Evolutionary conservation across 2,888 invertebrate genomes (phyloP), one percentile per base, ranked within the genome.

Genomic region (Caenorhabditis sp.): DNA sequence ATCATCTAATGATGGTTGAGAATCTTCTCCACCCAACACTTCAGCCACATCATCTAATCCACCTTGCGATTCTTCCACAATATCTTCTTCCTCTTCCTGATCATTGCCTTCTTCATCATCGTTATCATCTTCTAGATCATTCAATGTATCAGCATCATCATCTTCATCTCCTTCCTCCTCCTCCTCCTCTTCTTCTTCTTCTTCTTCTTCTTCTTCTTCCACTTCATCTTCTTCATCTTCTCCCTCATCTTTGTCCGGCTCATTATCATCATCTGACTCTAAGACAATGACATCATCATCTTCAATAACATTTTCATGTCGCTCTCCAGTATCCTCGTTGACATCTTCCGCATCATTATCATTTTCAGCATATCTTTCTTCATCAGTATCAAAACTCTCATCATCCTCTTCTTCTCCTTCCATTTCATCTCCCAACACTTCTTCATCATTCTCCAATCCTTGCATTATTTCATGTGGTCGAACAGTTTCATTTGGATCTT

Each of bases 1-100:
- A 62, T 80, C 76, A 17, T 73, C 73, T 10, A 77, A 58, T 10
- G 73, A 68, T 19, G 77, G 79, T 63, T 77, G 79, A 1, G 78
- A 79, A 49, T 75, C 75, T 64, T 78, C 78, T 37, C 69, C 78
- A 8, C 70, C 76, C 14, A 76, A 26, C 14, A 78, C 70, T 51
- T 65, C 70, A 19, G 64, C 55, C 23, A 58, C 69, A 43, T 66
- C 67, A 58, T 65, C 66, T 10, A 43, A 12, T 12, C 77, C 67
- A 23, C 51, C 62, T 26, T 74, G 63, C 1, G 59, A 59, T 0
- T 55, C 65, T 8, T 63, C 59, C 1, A 62, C 66, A 58, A 65
- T 63, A 8, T 68, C 70, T 8, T 72, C 76, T 0, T 67, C 75
- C 12, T 67, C 66, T 17, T 66, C 62, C 8, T 62, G 62, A 17